Evolutionary conservation across 2,888 invertebrate species (phyloP).

Genomic region (Nephrotoma flavescens): DNA sequence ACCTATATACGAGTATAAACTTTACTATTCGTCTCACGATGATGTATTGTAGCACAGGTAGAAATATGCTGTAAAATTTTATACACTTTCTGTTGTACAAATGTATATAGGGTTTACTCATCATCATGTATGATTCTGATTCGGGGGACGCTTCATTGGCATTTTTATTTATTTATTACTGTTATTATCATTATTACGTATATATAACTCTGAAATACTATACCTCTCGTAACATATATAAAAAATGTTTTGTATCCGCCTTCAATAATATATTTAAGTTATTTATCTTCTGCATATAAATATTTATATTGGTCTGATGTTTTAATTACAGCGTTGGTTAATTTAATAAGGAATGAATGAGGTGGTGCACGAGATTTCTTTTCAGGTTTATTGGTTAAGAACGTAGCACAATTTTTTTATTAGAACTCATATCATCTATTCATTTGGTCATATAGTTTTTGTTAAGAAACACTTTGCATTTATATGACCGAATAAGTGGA

Average conservation of each 20-base stretch:
- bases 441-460: not conserved
- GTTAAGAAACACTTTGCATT: not conserved
- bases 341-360: not conserved
- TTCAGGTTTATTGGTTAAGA: not conserved
- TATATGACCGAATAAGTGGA: not conserved
- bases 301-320: not conserved
- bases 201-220: not conserved
- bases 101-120: not conserved
- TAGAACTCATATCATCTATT: not conserved
- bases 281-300: not conserved
- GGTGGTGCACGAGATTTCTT: not conserved
- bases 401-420: not conserved
- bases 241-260: not conserved
- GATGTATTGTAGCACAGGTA: not conserved
- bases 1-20: not conserved
- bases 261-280: not conserved
- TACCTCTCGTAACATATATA: not conserved
- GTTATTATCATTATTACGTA: not conserved
- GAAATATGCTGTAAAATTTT: not conserved
- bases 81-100: too few relatives aligned
- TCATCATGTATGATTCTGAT: not conserved
- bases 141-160: not conserved
- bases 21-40: not conserved
- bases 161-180: not conserved
- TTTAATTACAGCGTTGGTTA: not conserved